Evolutionary conservation across 2,888 invertebrate genomes (phyloP).

Genomic region (Drosophila emarginata): DNA sequence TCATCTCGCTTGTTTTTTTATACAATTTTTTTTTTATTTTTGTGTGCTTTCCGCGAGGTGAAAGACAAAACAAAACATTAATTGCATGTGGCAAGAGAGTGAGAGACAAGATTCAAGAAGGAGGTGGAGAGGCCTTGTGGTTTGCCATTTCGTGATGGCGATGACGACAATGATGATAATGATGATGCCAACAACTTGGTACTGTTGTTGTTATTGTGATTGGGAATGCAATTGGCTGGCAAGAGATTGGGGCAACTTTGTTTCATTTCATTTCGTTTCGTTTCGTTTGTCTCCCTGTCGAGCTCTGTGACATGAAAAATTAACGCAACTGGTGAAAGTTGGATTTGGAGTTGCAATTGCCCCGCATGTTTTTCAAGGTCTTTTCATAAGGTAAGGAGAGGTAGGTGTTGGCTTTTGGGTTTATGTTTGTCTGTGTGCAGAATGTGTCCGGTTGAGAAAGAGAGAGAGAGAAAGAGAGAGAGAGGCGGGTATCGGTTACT

Average conservation of each 20-base stretch:
- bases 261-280: conserved; percentile 33
- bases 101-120: background rate
- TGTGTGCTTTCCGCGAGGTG: conserved; percentile 49
- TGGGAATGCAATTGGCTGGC: conserved; percentile 18
- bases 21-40: conserved; percentile 3
- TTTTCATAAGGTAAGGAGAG: conserved; percentile 36
- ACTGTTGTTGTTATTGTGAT: background rate
- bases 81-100: conserved; percentile 62
- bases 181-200: conserved; percentile 38
- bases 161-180: conserved; percentile 34
- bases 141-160: conserved; percentile 46
- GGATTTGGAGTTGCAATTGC: conserved; percentile 35
- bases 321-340: conserved; percentile 70
- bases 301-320: conserved; percentile 47
- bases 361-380: conserved; percentile 72
- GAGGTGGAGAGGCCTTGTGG: conserved; percentile 37
- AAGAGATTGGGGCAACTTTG: conserved; percentile 34
- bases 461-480: background rate
- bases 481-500: background rate
- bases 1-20: background rate
- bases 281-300: conserved; percentile 30
- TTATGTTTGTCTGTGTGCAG: background rate
- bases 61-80: conserved; percentile 69
- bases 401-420: conserved; percentile 27
- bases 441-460: background rate